Evolutionary conservation across 30 jellyfish, hydroid and myxozoan species (phyloP), one percentile per base, ranked within the genome.

Genomic region (Aurelia sp.): DNA sequence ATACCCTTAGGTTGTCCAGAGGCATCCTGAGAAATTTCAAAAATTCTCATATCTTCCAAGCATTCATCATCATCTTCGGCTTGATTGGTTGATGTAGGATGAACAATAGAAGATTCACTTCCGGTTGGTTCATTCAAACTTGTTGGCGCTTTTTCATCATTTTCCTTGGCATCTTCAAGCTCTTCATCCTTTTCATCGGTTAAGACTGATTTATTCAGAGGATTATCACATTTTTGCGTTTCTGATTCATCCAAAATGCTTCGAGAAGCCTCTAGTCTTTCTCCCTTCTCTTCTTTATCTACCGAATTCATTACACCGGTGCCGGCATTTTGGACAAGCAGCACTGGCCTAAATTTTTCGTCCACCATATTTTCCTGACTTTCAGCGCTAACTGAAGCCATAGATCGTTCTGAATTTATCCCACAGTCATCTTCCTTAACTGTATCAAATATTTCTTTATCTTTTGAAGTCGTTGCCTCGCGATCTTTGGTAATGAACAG

Each of bases 41-140:
- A 81, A 3, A 64, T 51, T 24, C 91, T 72, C 91, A 81, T 81
- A 55, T 81, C 91, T 52, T 81, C 91, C 8, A 81, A 67, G 38
- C 52, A 81, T 33, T 81, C 80, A 9, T 59, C 22, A 6, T 63
- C 83, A 48, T 40, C 18, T 47, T 66, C 70, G 16, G 67, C 72
- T 8, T 35, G 18, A 30, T 81, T 78, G 17, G 18, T 17, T 6
- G 27, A 65, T 51, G 33, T n/a, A 57, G 10, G 57, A 11, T 8
- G 70, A 77, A 27, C 64, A n/a, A 21, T n/a, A 38, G 15, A n/a
- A 22, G 31, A 70, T 31, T n/a, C 53, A 50, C 60, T 60, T 57
- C 60, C 85, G 20, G 55, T 74, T 74, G 58, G 31, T 12, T n/a
- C 73, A 15, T 40, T 40, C 44, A 41, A 33, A 64, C 19, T 8